These are phyloP conservation scores for Acanthochromis polyacanthus DNA, from an alignment of 2,113 vertebrate species.

Conservation along the genomic window DNA sequence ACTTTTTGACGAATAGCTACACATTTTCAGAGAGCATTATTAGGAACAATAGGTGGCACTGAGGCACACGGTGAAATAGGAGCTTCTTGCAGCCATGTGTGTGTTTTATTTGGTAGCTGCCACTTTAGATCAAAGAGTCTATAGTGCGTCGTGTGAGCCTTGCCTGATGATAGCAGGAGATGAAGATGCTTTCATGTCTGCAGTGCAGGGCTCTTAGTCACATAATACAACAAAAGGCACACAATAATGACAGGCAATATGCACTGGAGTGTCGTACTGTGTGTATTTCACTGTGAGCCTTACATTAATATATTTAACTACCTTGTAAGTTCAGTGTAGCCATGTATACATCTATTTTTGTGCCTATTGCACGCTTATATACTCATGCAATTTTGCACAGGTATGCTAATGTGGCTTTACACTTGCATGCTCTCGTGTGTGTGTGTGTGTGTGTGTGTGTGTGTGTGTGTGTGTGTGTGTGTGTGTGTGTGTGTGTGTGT, in stretches of 20 bases:
- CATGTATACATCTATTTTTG: conserved; percentile 17
- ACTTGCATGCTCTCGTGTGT: conserved; percentile 5
- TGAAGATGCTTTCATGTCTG: conserved; percentile 78
- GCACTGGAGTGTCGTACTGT: conserved; percentile 25
- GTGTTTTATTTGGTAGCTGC: conserved; percentile 52
- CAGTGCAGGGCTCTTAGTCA: conserved; percentile 66
- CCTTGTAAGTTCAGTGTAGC: not conserved
- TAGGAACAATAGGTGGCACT: conserved; percentile 38
- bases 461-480: not conserved
- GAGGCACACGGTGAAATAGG: conserved; percentile 33
- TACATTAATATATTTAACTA: conserved; percentile 21
- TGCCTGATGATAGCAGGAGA: conserved; percentile 67
- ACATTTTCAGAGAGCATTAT: conserved; percentile 8
- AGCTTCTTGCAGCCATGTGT: conserved; percentile 30
- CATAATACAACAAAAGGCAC: conserved; percentile 66
- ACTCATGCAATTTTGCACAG: conserved; percentile 28
- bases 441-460: not conserved
- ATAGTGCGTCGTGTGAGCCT: conserved; percentile 49
- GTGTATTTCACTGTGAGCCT: conserved; percentile 6
- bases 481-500: not conserved
- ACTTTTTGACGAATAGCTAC: conserved; percentile 37
- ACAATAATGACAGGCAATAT: conserved; percentile 64
- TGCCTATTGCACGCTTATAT: conserved; percentile 9
- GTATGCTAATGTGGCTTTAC: conserved; percentile 9
- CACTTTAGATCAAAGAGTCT: conserved; percentile 74